Evolutionary conservation across 2,113 vertebrate genomes (phyloP), one percentile per base, ranked within the genome.

Genomic region (Antennarius striatus): DNA sequence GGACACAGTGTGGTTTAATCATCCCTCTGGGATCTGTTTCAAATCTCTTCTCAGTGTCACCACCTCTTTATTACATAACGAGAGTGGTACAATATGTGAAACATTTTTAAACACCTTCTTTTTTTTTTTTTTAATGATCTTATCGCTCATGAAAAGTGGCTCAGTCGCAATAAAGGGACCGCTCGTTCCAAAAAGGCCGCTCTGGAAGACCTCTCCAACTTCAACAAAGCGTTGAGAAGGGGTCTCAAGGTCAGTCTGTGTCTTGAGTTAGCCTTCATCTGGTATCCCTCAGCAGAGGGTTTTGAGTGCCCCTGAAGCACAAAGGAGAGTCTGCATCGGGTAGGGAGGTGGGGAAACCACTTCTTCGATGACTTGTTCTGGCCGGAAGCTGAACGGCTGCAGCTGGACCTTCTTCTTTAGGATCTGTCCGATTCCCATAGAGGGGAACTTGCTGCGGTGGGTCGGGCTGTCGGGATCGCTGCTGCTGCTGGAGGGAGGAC

Each of bases 291-390:
- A 94, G 85, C 92, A 93, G 60, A 93, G 90, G 13, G 92, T 94
- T 74, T 94, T 93, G 43, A 94, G 90, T 16, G 92, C 93, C 30
- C 92, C 91, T 29, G 91, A 89, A 40, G 91, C 83, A 49, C 91
- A 93, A 55, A 92, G 84, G 46, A 91, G 87, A 12, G 91, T 93
- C 79, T 94, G 91, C 93, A 94, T 92, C 54, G 91, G 92, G 81
- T 92, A 93, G 0, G 93, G 90, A 9, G 90, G 91, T 0, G 91
- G 91, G 0, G 91, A 89, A 63, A 92, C 91, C 14, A 91, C 81
- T 45, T 92, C 84, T 54, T 92, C 92, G 0, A 91, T 28, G 0
- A 89, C 89, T 12, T 88, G 89, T 10, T 92, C 92, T 0, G 90
- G 82, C 5, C 84, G 86, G 69, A 92, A 90, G n/a, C 55, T 71